A percentile compares a stretch with the other conserved stretches of the same genome.
These are phyloP conservation scores for Dorcus hopei DNA, from an alignment of 2,888 invertebrate species.

Conservation along the genomic window DNA sequence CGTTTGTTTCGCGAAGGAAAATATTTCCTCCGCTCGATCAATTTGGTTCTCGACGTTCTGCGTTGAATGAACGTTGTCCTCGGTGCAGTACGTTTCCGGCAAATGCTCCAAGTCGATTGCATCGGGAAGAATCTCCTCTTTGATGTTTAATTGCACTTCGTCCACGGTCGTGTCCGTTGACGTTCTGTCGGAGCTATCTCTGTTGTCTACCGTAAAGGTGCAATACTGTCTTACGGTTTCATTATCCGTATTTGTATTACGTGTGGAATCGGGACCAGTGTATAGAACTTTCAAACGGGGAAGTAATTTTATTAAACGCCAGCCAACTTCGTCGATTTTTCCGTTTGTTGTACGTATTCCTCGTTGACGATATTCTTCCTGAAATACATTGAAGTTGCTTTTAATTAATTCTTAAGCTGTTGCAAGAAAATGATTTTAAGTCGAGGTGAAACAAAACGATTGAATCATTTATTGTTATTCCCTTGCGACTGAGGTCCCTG, in stretches of 20 bases:
- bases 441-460: too few species aligned
- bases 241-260: background rate
- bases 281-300: slow-evolving; percentile 4
- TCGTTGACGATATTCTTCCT: background rate
- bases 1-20: too few species aligned
- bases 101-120: background rate
- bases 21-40: background rate
- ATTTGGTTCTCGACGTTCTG: background rate
- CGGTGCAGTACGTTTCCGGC: background rate
- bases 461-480: too few species aligned
- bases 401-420: too few species aligned
- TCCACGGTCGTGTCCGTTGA: background rate
- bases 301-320: slow-evolving; percentile 7
- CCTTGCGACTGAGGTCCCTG: too few species aligned
- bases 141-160: background rate
- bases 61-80: background rate
- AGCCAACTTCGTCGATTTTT: slow-evolving; percentile 9
- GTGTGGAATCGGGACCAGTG: background rate
- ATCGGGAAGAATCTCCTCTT: background rate
- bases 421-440: too few species aligned
- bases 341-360: background rate
- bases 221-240: background rate
- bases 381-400: background rate
- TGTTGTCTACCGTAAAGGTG: background rate
- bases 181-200: background rate